phyloP scores from a whole-genome alignment of 1,140 invertebrate genomes.

The Drosophila ficusphila region DNA sequence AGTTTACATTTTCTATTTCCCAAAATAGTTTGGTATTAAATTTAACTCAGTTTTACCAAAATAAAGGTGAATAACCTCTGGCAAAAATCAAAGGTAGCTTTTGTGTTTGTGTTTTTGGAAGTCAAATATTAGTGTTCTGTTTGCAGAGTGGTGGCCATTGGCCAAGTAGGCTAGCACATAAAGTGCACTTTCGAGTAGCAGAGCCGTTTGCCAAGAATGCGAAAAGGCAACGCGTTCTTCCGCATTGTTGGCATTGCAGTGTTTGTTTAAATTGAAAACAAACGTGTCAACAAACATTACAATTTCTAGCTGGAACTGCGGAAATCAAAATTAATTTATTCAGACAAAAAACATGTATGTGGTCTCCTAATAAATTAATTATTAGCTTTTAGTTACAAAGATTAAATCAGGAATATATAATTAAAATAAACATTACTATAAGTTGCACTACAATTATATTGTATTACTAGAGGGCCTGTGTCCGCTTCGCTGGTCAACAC shows the following conservation, averaged over 20 bases:
- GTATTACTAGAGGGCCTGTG: no score
- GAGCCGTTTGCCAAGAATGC: conserved; percentile 21
- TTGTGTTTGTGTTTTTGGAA: no score
- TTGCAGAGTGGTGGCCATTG: neutral
- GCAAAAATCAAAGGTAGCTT: neutral
- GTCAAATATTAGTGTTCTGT: neutral
- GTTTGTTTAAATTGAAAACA: neutral
- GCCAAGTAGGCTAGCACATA: conserved; percentile 5
- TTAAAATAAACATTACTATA: no score
- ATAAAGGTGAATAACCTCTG: neutral
- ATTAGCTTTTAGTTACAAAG: no score
- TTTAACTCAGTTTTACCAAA: no score
- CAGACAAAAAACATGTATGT: no score
- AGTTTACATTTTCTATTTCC: no score
- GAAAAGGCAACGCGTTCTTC: neutral
- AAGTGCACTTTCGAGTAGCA: neutral
- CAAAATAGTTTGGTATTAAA: no score
- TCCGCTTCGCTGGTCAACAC: no score
- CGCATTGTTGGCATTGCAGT: conserved; percentile 18
- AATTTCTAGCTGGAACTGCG: neutral
- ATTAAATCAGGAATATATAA: no score
- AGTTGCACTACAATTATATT: no score
- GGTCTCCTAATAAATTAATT: no score
- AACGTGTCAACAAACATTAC: neutral
- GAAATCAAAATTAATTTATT: neutral